A percentile compares a stretch with the other conserved stretches of the same genome.
Evolutionary conservation across 2,888 invertebrate species (phyloP).

Genomic region (Muscina levida): DNA sequence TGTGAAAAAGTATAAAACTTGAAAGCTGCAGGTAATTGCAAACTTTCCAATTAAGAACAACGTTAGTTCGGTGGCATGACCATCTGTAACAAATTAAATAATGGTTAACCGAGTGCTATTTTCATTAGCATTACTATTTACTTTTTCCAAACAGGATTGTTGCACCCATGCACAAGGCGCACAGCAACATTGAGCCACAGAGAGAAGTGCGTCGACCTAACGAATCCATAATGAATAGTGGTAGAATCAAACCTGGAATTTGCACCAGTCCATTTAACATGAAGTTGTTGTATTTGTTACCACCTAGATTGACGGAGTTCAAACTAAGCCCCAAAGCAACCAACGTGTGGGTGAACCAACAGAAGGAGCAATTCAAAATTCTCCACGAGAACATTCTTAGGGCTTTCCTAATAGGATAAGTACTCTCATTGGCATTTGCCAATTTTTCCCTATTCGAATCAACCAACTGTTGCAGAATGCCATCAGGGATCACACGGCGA

Average conservation of each 20-base stretch:
- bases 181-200: conserved; percentile 83
- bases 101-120: neutral
- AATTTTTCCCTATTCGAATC: conserved; percentile 70
- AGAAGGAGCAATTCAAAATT: conserved; percentile 84
- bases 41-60: conserved; percentile 84
- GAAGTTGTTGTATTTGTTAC: conserved; percentile 89
- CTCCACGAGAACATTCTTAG: conserved; percentile 71
- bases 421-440: conserved; percentile 70
- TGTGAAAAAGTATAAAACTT: conserved; percentile 85
- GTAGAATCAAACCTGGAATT: conserved; percentile 86
- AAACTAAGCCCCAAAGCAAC: conserved; percentile 90
- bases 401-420: conserved; percentile 72
- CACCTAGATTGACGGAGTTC: conserved; percentile 87
- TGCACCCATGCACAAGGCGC: conserved; percentile 80
- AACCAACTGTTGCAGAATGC: conserved; percentile 70
- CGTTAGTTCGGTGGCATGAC: conserved; percentile 81
- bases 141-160: conserved; percentile 73
- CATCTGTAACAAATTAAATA: conserved; percentile 67
- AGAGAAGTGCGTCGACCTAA: conserved; percentile 84
- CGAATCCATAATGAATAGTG: conserved; percentile 84
- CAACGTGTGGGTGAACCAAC: conserved; percentile 89
- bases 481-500: conserved; percentile 70
- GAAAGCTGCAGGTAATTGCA: conserved; percentile 85
- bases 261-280: conserved; percentile 83
- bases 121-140: conserved; percentile 60